A percentile compares a stretch with the other conserved stretches of the same genome.
phyloP scores from a whole-genome alignment of 2,113 vertebrate species.

The Tachuris rubrigastra region DNA sequence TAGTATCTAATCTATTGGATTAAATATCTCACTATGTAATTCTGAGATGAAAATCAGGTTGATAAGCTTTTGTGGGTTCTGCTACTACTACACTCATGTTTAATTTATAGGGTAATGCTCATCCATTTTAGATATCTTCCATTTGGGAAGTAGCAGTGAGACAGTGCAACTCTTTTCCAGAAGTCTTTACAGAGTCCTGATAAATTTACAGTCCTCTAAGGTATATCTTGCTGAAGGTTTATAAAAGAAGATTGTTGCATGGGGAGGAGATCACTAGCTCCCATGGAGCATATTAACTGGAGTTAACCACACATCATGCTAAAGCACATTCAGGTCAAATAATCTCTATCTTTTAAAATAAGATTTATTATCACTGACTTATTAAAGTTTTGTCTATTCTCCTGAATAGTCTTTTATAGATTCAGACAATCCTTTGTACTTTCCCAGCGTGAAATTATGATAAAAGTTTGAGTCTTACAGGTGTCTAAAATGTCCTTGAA shows the following conservation, averaged over 20 bases:
- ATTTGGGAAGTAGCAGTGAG: background rate
- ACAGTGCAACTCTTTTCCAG: background rate
- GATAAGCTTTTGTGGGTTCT: background rate
- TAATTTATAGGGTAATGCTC: background rate
- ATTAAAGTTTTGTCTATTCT: conserved; percentile 50
- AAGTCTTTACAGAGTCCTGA: background rate
- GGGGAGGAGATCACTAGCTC: background rate
- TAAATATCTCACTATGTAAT: background rate
- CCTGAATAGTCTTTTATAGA: conserved; percentile 57
- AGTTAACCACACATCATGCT: background rate
- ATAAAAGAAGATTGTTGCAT: background rate
- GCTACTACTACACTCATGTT: background rate
- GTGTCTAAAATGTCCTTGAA: conserved; percentile 68
- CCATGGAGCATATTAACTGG: background rate
- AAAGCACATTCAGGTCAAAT: background rate
- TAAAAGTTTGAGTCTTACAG: conserved; percentile 43
- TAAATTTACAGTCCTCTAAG: background rate
- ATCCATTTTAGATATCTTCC: background rate
- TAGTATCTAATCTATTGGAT: background rate
- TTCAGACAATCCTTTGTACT: conserved; percentile 44
- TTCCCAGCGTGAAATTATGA: conserved; percentile 60
- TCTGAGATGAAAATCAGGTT: background rate
- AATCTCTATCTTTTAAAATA: conserved; percentile 33
- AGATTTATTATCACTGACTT: conserved; percentile 15
- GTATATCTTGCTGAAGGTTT: background rate